A percentile compares a stretch with the other conserved stretches of the same genome.
phyloP scores from a whole-genome alignment of 2,113 vertebrate genomes.

The Percopsis transmontana region DNA sequence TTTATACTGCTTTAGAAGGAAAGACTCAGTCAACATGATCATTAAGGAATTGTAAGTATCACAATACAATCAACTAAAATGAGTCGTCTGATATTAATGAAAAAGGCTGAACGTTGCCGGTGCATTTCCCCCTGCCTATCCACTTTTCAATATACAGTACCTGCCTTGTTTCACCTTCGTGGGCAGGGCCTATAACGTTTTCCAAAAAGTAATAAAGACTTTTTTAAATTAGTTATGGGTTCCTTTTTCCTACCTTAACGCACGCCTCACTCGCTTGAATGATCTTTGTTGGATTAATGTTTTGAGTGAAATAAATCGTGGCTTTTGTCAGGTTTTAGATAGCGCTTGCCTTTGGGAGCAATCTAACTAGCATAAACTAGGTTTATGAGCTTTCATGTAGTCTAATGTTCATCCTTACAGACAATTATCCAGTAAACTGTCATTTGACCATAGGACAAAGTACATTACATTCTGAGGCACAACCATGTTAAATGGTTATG shows the following conservation, averaged over 20 bases:
- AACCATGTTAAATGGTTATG: background rate
- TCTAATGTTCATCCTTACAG: constrained; percentile 29
- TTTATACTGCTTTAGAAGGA: constrained; percentile 13
- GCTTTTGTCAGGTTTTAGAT: background rate
- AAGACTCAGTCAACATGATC: constrained; percentile 58
- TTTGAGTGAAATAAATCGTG: background rate
- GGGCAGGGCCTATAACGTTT: too few species aligned
- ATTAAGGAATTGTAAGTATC: constrained; percentile 78
- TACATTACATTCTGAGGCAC: constrained; percentile 30
- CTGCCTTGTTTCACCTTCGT: too few species aligned
- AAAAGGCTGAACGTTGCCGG: background rate
- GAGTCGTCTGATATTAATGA: background rate
- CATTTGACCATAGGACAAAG: constrained; percentile 60
- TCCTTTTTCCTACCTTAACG: too few species aligned
- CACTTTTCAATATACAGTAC: too few species aligned
- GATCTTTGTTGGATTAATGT: background rate
- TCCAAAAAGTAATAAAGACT: too few species aligned
- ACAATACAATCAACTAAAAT: background rate
- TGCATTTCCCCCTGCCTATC: background rate
- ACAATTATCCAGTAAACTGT: constrained; percentile 15
- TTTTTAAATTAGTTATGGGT: too few species aligned
- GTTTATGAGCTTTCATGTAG: constrained; percentile 6
- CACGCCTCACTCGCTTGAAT: too few species aligned
- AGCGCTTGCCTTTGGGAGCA: too few species aligned
- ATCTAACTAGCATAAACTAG: background rate